phyloP scores from a whole-genome alignment of 2,113 vertebrate genomes.

The Notarius lentiginosus region DNA sequence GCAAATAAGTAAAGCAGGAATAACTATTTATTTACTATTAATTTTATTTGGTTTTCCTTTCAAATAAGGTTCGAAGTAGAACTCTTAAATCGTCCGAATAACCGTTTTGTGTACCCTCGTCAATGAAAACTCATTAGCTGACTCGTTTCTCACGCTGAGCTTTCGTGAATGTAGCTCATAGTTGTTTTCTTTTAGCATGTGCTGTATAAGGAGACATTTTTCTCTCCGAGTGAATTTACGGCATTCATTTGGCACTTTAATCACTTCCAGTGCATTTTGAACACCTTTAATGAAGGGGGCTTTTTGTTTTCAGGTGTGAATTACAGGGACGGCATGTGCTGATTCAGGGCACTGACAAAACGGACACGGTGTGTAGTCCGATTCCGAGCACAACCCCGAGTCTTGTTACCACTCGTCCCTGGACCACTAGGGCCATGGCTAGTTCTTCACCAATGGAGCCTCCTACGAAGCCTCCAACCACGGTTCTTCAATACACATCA shows the following conservation, averaged over 20 bases:
- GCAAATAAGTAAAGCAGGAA: neutral
- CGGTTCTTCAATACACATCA: neutral
- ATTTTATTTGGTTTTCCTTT: neutral
- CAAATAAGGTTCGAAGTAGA: neutral
- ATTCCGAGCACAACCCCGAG: neutral
- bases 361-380: neutral
- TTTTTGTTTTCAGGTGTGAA: constrained; percentile 14
- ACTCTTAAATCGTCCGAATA: neutral
- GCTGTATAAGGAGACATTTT: neutral
- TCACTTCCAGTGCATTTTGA: neutral
- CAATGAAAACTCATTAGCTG: neutral
- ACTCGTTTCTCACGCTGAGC: neutral
- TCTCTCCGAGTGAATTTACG: neutral
- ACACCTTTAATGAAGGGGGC: neutral
- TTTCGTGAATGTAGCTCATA: neutral
- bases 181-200: neutral
- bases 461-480: neutral
- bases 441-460: neutral
- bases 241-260: neutral
- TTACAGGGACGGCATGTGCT: neutral
- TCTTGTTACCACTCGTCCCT: rapidly evolving
- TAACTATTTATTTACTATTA: neutral
- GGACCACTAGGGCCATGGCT: too few species aligned
- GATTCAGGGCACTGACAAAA: neutral
- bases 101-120: neutral